A percentile compares a stretch with the other conserved stretches of the same genome.
Conservation (phyloP, 2,113 vertebrate species). For the Urocolius indicus region DNA sequence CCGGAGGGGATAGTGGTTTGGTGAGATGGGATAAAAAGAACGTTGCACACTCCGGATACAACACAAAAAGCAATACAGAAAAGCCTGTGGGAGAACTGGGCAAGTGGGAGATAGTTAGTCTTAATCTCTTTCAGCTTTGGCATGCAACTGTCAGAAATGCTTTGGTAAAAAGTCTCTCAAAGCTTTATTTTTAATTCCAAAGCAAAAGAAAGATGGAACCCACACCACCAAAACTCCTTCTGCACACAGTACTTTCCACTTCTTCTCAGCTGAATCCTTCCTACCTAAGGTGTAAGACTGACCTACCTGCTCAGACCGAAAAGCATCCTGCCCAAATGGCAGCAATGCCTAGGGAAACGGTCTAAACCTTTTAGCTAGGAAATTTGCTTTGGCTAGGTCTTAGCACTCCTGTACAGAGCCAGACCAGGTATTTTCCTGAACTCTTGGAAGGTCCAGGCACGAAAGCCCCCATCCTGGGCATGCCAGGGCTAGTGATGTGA, state of each 20-base stretch:
- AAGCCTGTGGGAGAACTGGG: not conserved
- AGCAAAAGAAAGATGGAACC: slow-evolving; percentile 31
- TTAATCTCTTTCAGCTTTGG: slow-evolving; percentile 18
- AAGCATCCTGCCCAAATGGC: not conserved
- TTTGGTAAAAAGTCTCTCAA: slow-evolving; percentile 8
- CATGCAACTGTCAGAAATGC: not conserved
- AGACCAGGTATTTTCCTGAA: not conserved
- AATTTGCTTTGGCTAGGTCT: not conserved
- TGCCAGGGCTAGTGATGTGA: not conserved
- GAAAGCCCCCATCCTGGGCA: not conserved
- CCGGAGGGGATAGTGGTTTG: not conserved
- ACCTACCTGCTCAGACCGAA: slow-evolving; percentile 22
- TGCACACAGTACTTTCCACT: not conserved
- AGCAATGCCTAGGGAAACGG: not conserved
- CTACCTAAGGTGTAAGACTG: not conserved
- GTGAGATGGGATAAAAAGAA: not conserved
- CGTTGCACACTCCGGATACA: not conserved
- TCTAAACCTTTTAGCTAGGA: not conserved
- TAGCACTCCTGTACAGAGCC: not conserved
- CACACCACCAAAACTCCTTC: slow-evolving; percentile 19
- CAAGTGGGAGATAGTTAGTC: not conserved
- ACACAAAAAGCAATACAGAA: not conserved
- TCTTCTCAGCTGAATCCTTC: slow-evolving; percentile 33
- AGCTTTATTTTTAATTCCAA: slow-evolving; percentile 34
- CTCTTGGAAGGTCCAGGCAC: not conserved